Percentiles rank a stretch among this genome's conserved stretches.
phyloP scores from a whole-genome alignment of 2,797 vertebrate genomes.

The Tragopan temminckii region DNA sequence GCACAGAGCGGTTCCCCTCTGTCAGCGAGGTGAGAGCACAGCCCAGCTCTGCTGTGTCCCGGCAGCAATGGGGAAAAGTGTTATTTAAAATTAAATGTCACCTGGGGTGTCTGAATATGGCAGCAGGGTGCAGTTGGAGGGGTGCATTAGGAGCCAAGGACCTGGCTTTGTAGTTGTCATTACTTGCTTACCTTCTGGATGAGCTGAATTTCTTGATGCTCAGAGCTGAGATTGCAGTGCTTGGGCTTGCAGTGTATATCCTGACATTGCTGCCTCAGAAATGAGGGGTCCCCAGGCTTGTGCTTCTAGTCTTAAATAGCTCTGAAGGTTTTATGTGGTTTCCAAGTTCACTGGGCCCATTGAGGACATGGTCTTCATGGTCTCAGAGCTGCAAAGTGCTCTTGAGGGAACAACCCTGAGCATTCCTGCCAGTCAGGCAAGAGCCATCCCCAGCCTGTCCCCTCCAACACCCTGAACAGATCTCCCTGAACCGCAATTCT shows the following conservation, averaged over 20 bases:
- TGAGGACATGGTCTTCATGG: neutral
- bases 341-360: fast-evolving
- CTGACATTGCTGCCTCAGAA: neutral
- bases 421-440: fast-evolving
- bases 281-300: neutral
- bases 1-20: constrained; percentile 77
- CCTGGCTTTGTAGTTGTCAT: fast-evolving
- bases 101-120: too few relatives aligned
- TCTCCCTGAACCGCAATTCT: constrained; percentile 77
- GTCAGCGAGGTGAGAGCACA: constrained; percentile 71
- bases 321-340: neutral
- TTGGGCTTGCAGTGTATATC: neutral
- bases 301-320: fast-evolving
- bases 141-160: fast-evolving
- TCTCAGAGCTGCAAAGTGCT: neutral
- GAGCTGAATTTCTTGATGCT: neutral
- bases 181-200: neutral
- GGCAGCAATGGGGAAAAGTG: fast-evolving
- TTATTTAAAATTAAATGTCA: neutral
- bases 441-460: neutral
- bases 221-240: too few relatives aligned
- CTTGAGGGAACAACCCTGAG: fast-evolving
- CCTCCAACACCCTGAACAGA: constrained; percentile 60
- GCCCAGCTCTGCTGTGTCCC: neutral
- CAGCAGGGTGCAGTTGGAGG: neutral